These are phyloP conservation scores for Gryllus bimaculatus DNA, from an alignment of 1,140 invertebrate species.

Conservation along the genomic window DNA sequence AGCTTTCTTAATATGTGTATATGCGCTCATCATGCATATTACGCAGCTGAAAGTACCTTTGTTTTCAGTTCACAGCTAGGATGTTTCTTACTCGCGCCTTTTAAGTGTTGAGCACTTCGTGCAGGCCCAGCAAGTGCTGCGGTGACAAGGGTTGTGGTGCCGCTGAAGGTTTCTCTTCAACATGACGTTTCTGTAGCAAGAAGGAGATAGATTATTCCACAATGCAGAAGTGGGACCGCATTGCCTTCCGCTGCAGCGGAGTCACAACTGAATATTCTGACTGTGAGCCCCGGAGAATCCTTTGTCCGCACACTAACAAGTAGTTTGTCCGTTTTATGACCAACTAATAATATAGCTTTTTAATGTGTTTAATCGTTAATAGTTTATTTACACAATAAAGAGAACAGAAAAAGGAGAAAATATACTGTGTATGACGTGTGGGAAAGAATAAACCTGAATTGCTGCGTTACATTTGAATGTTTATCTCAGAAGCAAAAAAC, in stretches of 20 bases:
- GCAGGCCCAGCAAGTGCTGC: constrained; percentile 56
- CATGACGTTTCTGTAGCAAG: constrained; percentile 63
- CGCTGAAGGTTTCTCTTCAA: constrained; percentile 76
- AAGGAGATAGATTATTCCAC: constrained; percentile 57
- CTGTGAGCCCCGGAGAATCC: constrained; percentile 54
- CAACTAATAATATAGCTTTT: neutral
- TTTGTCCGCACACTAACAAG: constrained; percentile 70
- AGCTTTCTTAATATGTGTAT: too few relatives aligned
- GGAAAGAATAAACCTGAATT: too few relatives aligned
- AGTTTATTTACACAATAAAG: neutral
- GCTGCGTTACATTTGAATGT: too few relatives aligned
- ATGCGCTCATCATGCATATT: too few relatives aligned
- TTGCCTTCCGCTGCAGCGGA: constrained; percentile 37
- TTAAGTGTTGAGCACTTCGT: constrained; percentile 56
- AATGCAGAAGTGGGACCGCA: constrained; percentile 72
- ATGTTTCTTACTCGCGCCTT: constrained; percentile 69
- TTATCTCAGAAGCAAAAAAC: too few relatives aligned
- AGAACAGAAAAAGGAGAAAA: too few relatives aligned
- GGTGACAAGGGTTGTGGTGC: constrained; percentile 64
- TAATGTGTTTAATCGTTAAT: neutral
- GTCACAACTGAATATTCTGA: constrained; percentile 57
- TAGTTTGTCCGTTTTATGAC: constrained; percentile 30
- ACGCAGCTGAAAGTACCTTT: neutral
- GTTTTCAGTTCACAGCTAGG: constrained; percentile 46
- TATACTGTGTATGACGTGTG: neutral